A percentile compares a stretch with the other conserved stretches of the same genome.
These are phyloP conservation scores for Thinocorus orbignyianus DNA, from an alignment of 2,113 vertebrate genomes.

Conservation along the genomic window DNA sequence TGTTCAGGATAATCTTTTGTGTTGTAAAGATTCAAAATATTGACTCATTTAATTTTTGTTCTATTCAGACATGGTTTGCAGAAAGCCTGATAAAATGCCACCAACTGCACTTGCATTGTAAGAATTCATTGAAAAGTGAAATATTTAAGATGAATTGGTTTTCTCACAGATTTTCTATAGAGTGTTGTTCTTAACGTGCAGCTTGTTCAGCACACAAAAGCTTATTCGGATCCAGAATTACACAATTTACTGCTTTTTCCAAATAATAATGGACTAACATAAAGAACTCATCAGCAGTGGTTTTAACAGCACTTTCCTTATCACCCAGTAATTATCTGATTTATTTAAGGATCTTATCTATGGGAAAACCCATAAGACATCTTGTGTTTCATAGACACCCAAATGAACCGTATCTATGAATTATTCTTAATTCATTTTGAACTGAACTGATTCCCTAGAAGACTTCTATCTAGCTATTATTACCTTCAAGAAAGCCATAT, in stretches of 20 bases:
- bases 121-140: not conserved
- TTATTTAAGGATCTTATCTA: not conserved
- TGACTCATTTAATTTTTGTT: not conserved
- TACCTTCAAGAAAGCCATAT: not conserved
- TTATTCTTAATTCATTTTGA: not conserved
- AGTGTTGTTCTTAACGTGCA: not conserved
- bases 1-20: not conserved
- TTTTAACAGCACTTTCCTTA: not conserved
- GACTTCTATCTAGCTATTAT: not conserved
- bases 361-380: not conserved
- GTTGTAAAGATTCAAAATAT: not conserved
- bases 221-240: not conserved
- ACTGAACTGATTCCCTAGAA: not conserved
- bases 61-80: not conserved
- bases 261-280: not conserved
- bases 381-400: not conserved
- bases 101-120: not conserved
- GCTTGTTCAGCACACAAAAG: rapidly evolving
- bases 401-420: not conserved
- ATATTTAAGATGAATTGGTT: not conserved
- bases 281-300: not conserved
- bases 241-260: not conserved
- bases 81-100: not conserved
- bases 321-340: not conserved
- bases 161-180: not conserved